phyloP scores from a whole-genome alignment of 2,113 vertebrate genomes.

The Lasiurus cinereus region DNA sequence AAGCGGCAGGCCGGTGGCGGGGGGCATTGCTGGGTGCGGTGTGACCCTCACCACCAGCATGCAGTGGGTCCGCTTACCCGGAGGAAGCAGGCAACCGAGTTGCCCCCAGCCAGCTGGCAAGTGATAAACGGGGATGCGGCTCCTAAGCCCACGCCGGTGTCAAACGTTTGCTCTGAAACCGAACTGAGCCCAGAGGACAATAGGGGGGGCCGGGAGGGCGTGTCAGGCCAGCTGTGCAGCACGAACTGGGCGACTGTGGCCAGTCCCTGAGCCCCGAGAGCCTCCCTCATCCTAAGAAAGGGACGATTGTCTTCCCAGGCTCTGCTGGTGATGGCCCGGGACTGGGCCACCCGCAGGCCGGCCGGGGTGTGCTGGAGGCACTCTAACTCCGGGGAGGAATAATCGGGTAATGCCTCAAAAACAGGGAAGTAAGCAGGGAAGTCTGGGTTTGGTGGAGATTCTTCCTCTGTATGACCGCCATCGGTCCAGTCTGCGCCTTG shows the following conservation, averaged over 20 bases:
- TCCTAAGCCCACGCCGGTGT: not conserved
- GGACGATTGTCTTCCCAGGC: not conserved
- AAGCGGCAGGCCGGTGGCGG: not conserved
- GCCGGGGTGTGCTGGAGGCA: not conserved
- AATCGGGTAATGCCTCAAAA: not conserved
- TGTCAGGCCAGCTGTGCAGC: not conserved
- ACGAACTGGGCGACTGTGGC: not conserved
- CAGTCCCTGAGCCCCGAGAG: not conserved
- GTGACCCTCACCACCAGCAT: not conserved
- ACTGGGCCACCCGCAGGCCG: not conserved
- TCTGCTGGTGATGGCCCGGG: not conserved
- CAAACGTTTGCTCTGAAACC: not conserved
- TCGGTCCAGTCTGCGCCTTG: not conserved
- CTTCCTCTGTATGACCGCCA: too few relatives aligned
- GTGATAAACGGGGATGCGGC: not conserved
- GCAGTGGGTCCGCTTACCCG: not conserved
- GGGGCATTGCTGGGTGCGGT: fast-evolving
- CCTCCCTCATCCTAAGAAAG: not conserved
- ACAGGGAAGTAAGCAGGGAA: not conserved
- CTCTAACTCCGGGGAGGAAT: not conserved
- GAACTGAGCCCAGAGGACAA: not conserved
- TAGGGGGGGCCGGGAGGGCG: not conserved
- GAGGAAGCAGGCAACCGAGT: not conserved
- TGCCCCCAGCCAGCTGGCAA: not conserved
- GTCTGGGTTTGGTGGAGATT: too few relatives aligned